Conservation (phyloP, 2,888 invertebrate genomes). For the Spialia ferax region DNA sequence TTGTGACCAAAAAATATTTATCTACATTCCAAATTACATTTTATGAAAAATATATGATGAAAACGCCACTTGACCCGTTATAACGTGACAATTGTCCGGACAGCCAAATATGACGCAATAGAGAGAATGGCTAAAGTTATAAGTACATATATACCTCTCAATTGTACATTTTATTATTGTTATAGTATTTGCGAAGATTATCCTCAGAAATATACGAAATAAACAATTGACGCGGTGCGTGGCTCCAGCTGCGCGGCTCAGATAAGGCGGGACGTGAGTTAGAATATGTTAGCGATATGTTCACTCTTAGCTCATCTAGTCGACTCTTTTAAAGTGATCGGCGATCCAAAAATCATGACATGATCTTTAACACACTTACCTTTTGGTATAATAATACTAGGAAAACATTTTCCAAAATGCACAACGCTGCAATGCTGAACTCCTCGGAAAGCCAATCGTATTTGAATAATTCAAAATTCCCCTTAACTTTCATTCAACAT, state of each 20-base stretch:
- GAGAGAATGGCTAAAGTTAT: not conserved
- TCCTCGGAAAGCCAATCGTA: no score
- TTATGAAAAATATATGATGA: no score
- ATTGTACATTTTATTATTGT: slow-evolving; percentile 21
- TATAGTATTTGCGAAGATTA: slow-evolving; percentile 66
- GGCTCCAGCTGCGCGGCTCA: slow-evolving; percentile 53
- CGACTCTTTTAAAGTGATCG: slow-evolving; percentile 47
- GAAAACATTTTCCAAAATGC: no score
- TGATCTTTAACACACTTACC: no score
- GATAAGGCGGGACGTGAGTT: slow-evolving; percentile 72
- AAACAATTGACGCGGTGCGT: slow-evolving; percentile 65
- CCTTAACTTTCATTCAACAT: not conserved
- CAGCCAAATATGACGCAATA: not conserved
- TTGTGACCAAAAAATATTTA: no score
- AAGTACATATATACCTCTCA: not conserved
- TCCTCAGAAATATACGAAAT: slow-evolving; percentile 73
- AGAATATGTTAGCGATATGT: slow-evolving; percentile 73
- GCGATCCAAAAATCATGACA: not conserved
- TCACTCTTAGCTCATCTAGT: slow-evolving; percentile 63
- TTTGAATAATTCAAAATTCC: no score
- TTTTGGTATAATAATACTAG: no score
- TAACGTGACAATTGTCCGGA: not conserved
- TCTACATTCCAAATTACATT: no score
- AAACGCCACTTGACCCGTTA: not conserved
- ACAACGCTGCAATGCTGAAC: not conserved